Percentiles rank a stretch among this genome's conserved stretches.
Conservation (phyloP, 1,140 invertebrate species). For the Pollicipes pollicipes region DNA sequence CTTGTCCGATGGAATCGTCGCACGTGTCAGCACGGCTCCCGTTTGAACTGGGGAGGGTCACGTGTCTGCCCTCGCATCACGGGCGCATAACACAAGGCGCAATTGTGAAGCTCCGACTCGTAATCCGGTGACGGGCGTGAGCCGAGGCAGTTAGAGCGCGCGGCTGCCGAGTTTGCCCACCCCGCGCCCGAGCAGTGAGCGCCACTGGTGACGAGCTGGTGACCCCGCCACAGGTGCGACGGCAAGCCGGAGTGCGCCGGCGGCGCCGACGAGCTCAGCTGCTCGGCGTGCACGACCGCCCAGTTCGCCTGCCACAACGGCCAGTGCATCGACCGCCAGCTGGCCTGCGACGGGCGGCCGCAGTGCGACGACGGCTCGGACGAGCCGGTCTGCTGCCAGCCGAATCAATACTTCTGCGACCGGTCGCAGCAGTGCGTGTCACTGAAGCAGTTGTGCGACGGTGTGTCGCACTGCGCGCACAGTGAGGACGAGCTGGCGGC, state of each 20-base stretch:
- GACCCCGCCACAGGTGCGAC: conserved; percentile 10
- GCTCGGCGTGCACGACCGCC: conserved; percentile 44
- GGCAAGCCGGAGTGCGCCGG: conserved; percentile 39
- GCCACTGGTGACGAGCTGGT: too few species aligned
- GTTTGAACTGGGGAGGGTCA: too few species aligned
- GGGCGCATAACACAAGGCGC: too few species aligned
- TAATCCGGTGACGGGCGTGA: too few species aligned
- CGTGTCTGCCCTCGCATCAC: too few species aligned
- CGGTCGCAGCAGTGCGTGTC: conserved; percentile 49
- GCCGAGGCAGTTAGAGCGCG: too few species aligned
- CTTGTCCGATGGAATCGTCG: too few species aligned
- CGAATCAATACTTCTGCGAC: conserved; percentile 52
- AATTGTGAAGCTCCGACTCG: too few species aligned
- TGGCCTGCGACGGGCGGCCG: conserved; percentile 28
- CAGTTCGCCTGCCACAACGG: conserved; percentile 58
- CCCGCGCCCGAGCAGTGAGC: too few species aligned
- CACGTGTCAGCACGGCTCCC: too few species aligned
- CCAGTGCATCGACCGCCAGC: conserved; percentile 55
- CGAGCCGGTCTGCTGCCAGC: conserved; percentile 20
- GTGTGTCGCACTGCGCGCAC: conserved; percentile 50
- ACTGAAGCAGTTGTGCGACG: conserved; percentile 48
- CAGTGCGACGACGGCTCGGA: conserved; percentile 62
- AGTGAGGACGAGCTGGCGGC: conserved; percentile 65
- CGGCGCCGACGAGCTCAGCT: conserved; percentile 36
- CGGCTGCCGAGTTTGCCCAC: too few species aligned